Evolutionary conservation across 1,140 invertebrate genomes (phyloP).

Genomic region (Charaxes varanes): DNA sequence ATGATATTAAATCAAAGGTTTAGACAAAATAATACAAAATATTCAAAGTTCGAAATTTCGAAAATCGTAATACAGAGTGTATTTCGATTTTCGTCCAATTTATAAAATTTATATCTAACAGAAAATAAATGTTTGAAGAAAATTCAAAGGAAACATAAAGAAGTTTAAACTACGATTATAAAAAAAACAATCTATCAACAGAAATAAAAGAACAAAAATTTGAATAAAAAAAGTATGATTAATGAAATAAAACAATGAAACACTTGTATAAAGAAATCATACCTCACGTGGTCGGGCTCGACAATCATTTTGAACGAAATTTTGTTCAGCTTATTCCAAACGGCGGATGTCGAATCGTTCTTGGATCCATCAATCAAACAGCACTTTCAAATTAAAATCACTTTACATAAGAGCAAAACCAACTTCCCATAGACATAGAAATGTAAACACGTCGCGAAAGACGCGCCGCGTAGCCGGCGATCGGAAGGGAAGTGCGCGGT

Average conservation of each 20-base stretch:
- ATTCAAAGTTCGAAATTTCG: too few relatives aligned
- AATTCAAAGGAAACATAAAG: too few relatives aligned
- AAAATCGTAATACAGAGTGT: too few relatives aligned
- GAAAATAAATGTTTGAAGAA: too few relatives aligned
- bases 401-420: slow-evolving; percentile 41
- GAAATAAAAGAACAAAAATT: too few relatives aligned
- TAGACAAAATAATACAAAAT: too few relatives aligned
- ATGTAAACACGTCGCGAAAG: slow-evolving; percentile 69
- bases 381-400: slow-evolving; percentile 44
- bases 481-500: slow-evolving; percentile 60
- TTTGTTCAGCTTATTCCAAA: slow-evolving; percentile 51
- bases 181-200: too few relatives aligned
- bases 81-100: too few relatives aligned
- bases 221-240: slow-evolving; percentile 20
- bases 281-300: slow-evolving; percentile 67
- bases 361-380: slow-evolving; percentile 62
- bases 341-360: slow-evolving; percentile 28
- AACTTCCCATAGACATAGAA: slow-evolving; percentile 49
- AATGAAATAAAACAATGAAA: slow-evolving; percentile 25
- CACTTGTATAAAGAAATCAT: slow-evolving; percentile 52
- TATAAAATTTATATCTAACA: too few relatives aligned
- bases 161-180: too few relatives aligned
- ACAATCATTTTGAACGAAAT: slow-evolving; percentile 69
- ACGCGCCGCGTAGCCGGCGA: slow-evolving; percentile 58
- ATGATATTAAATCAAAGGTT: too few relatives aligned